These are phyloP conservation scores for Platanista minor DNA, from an alignment of 2,113 vertebrate genomes.

Conservation along the genomic window DNA sequence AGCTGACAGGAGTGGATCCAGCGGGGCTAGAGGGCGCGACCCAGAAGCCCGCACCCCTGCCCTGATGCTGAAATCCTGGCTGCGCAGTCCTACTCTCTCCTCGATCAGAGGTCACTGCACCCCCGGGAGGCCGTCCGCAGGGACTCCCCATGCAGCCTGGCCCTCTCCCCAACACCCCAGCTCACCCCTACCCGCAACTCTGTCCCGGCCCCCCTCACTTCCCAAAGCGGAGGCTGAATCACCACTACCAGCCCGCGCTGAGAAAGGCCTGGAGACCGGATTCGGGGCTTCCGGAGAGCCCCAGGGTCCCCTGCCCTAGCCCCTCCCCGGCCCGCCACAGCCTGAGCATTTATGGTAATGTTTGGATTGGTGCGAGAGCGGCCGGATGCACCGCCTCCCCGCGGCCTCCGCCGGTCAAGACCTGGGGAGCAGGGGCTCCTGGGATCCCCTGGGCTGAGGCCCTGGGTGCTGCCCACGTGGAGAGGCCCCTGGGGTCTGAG, in stretches of 20 bases:
- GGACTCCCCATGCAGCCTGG: neutral
- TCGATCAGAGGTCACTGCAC: neutral
- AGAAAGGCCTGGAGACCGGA: slow-evolving; percentile 33
- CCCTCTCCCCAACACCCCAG: neutral
- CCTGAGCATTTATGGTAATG: slow-evolving; percentile 85
- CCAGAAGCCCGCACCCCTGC: neutral
- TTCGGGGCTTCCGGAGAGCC: slow-evolving; percentile 39
- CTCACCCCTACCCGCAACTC: too few species aligned
- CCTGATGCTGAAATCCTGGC: neutral
- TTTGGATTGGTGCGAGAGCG: slow-evolving; percentile 69
- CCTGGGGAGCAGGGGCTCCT: neutral
- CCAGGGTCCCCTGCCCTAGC: neutral
- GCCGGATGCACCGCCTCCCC: slow-evolving; percentile 47
- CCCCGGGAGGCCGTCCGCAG: neutral
- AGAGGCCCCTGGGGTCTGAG: neutral
- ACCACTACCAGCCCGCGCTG: neutral
- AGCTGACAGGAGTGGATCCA: neutral
- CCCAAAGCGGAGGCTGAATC: neutral
- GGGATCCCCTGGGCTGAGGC: neutral
- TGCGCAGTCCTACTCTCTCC: neutral
- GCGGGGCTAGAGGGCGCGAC: neutral
- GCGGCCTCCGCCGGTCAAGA: neutral
- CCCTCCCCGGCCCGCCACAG: neutral
- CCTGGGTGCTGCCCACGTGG: neutral
- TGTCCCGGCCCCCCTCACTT: neutral